A percentile compares a stretch with the other conserved stretches of the same genome.
These are phyloP conservation scores for Callinectes sapidus DNA, from an alignment of 2,888 invertebrate genomes.

Conservation along the genomic window DNA sequence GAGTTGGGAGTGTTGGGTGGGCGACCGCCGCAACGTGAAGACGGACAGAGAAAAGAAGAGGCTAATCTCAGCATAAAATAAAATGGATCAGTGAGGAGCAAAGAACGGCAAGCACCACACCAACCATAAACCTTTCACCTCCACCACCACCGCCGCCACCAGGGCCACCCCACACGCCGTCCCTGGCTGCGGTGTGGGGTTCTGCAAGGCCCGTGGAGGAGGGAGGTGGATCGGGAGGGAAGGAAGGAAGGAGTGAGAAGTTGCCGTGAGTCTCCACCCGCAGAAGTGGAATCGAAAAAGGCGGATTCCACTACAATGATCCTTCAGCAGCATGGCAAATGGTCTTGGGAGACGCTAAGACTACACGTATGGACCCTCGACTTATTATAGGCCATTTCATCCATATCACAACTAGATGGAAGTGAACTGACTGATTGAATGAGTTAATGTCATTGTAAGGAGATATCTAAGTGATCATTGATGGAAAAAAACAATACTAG, in stretches of 20 bases:
- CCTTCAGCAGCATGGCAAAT: slow-evolving; percentile 22
- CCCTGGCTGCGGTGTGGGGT: background rate
- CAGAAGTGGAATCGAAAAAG: slow-evolving; percentile 13
- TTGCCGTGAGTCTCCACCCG: background rate
- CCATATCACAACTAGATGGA: background rate
- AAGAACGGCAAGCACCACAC: background rate
- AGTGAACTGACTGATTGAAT: background rate
- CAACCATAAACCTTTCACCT: background rate
- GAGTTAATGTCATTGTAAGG: too few relatives aligned
- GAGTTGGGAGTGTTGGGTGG: background rate
- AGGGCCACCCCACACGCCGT: slow-evolving; percentile 1
- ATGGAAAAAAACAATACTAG: background rate
- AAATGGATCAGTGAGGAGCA: background rate
- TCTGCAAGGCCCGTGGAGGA: background rate
- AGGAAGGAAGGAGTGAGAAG: background rate
- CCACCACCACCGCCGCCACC: background rate
- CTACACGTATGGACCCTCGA: background rate
- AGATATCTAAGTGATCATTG: background rate
- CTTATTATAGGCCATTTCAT: background rate
- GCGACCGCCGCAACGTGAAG: background rate
- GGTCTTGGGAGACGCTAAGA: background rate
- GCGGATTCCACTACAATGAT: background rate
- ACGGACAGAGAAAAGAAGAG: slow-evolving; percentile 21
- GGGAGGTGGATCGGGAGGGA: background rate
- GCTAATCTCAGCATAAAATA: background rate